phyloP scores from a whole-genome alignment of 2,888 invertebrate species.

The Alitta virens region DNA sequence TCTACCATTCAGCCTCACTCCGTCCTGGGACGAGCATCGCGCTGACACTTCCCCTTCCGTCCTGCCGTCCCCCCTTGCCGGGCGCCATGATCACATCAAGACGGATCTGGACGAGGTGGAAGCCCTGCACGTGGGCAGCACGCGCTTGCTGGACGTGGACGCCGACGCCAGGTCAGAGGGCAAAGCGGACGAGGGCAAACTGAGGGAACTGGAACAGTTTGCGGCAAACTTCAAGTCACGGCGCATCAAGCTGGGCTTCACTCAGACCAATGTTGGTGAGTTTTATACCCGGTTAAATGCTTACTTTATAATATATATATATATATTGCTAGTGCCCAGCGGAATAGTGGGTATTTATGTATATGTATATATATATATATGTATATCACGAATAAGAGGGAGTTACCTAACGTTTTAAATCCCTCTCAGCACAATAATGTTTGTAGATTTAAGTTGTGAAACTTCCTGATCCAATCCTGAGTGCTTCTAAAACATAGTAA shows the following conservation, averaged over 20 bases:
- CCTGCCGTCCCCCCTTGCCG: neutral
- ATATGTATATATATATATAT: no score
- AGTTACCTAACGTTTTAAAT: no score
- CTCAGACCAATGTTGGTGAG: constrained; percentile 89
- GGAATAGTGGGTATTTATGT: no score
- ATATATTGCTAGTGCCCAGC: no score
- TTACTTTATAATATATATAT: no score
- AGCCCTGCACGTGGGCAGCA: neutral
- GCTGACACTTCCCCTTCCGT: neutral
- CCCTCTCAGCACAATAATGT: no score
- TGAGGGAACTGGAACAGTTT: constrained; percentile 84
- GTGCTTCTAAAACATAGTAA: no score
- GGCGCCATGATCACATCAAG: neutral
- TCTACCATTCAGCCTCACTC: neutral
- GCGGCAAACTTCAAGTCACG: constrained; percentile 98
- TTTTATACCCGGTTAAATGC: no score
- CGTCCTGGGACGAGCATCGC: constrained; percentile 2
- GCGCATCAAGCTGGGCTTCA: constrained; percentile 93
- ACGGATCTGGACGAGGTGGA: neutral
- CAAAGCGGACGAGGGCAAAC: constrained; percentile 19
- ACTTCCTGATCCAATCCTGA: no score
- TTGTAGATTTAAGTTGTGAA: no score
- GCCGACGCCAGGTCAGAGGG: neutral
- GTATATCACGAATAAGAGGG: no score
- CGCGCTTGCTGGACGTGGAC: neutral